A percentile compares a stretch with the other conserved stretches of the same genome.
These are phyloP conservation scores for Salvelinus fontinalis DNA, from an alignment of 2,113 vertebrate genomes.

Conservation along the genomic window DNA sequence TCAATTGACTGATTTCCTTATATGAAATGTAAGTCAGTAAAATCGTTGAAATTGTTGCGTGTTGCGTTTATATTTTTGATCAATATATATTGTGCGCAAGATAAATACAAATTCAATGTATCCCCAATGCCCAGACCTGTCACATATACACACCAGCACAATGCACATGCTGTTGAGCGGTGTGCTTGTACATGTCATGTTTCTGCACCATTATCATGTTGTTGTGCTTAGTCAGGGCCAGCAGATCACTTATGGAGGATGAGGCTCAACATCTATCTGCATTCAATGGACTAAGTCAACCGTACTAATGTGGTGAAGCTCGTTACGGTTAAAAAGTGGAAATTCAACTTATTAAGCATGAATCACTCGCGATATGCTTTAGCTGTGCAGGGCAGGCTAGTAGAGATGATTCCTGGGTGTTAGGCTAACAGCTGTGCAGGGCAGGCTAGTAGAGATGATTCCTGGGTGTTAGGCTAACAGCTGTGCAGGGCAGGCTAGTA, in stretches of 20 bases:
- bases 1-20: too few relatives aligned
- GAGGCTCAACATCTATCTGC: neutral
- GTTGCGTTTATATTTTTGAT: too few relatives aligned
- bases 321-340: conserved; percentile 25
- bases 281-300: conserved; percentile 27
- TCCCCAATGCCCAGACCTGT: too few relatives aligned
- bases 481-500: conserved; percentile 28
- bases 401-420: neutral
- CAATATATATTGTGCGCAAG: too few relatives aligned
- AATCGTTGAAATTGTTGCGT: too few relatives aligned
- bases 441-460: conserved; percentile 20
- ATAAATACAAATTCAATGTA: too few relatives aligned
- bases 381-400: conserved; percentile 28
- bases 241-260: conserved; percentile 31
- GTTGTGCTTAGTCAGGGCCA: conserved; percentile 18
- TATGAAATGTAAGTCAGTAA: too few relatives aligned
- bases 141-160: too few relatives aligned
- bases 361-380: conserved; percentile 44
- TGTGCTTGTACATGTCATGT: too few relatives aligned
- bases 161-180: too few relatives aligned
- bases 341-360: conserved; percentile 51
- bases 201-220: conserved; percentile 18
- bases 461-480: neutral
- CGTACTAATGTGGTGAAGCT: neutral
- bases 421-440: neutral